phyloP scores from a whole-genome alignment of 1,140 invertebrate species.

The Agrilus planipennis region DNA sequence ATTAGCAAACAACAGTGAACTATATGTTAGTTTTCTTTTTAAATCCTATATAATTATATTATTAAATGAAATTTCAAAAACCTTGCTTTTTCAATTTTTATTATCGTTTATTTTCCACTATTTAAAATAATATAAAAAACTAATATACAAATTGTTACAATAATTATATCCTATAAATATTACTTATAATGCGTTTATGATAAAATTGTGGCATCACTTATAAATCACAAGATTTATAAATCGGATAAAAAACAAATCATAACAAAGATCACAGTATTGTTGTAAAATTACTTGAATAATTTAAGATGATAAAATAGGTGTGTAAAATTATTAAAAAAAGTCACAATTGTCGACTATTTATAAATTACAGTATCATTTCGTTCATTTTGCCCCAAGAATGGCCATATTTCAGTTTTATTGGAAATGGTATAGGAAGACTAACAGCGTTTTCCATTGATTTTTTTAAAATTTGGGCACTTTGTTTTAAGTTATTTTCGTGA shows the following conservation, averaged over 20 bases:
- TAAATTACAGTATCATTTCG: slow-evolving; percentile 12
- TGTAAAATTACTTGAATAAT: background rate
- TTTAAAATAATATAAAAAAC: too few relatives aligned
- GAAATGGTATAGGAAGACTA: slow-evolving; percentile 60
- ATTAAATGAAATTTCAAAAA: too few relatives aligned
- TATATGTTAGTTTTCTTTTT: too few relatives aligned
- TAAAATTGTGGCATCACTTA: too few relatives aligned
- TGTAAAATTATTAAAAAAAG: background rate
- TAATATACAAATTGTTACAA: too few relatives aligned
- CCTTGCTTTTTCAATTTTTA: too few relatives aligned
- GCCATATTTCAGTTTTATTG: slow-evolving; percentile 77
- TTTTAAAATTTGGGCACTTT: slow-evolving; percentile 55
- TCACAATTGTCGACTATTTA: background rate
- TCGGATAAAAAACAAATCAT: background rate
- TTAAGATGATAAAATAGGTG: background rate
- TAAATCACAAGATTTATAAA: slow-evolving; percentile 1
- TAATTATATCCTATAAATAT: too few relatives aligned
- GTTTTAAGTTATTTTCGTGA: slow-evolving; percentile 42
- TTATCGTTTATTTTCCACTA: too few relatives aligned
- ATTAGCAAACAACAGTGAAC: too few relatives aligned
- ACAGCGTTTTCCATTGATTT: slow-evolving; percentile 71
- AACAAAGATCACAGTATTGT: background rate
- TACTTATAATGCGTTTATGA: too few relatives aligned
- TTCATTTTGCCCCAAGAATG: slow-evolving; percentile 62
- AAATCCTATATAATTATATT: too few relatives aligned